Base-by-base conservation (phyloP, 1,140 invertebrate species). In the Mesaphorura yosii region DNA sequence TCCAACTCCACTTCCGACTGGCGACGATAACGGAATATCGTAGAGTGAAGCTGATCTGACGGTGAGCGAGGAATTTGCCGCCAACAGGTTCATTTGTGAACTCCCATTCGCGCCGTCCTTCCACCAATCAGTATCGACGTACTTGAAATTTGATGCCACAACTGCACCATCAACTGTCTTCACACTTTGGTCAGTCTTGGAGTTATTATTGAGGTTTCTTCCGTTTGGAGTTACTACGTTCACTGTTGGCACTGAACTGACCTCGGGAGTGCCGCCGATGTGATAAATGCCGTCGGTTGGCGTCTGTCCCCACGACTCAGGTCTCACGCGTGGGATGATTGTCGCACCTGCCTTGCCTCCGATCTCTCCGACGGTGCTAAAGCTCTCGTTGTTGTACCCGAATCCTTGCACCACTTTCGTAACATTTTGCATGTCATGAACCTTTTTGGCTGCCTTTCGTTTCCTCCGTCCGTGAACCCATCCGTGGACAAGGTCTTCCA, bases 401-500 rank as follows among this genome's bases (percentile, higher is more conserved):
- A 39, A 39, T 5, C 34, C 14, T 28, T 15, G 27, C n/a, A n/a
- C n/a, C n/a, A n/a, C n/a, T n/a, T n/a, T n/a, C n/a, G n/a, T n/a
- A n/a, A n/a, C n/a, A 22, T 31, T 46, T 46, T 46, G 44, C 14
- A 17, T 19, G 4, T 26, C 14, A 7, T 44, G 17, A 19, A 19
- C 2, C 4, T 53, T 45, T 22, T 23, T 37, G 45, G 41, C 6
- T 48, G 34, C 29, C 31, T 57, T 57, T 22, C 25, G 2, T 39
- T 26, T 25, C 29, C 54, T 37, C 19, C 54, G 27, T 20, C 38
- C 15, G 27, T 60, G 49, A 17, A 57, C 22, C 20, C 58, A n/a
- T 25, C 23, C 49, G 38, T 76, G 70, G 12, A 73, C 73, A 15
- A 75, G 29, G 57, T 76, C 73, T 66, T 79, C 77, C 10, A 76